These are phyloP conservation scores for Yponomeuta malinellus DNA, from an alignment of 2,888 invertebrate species.

Conservation along the genomic window DNA sequence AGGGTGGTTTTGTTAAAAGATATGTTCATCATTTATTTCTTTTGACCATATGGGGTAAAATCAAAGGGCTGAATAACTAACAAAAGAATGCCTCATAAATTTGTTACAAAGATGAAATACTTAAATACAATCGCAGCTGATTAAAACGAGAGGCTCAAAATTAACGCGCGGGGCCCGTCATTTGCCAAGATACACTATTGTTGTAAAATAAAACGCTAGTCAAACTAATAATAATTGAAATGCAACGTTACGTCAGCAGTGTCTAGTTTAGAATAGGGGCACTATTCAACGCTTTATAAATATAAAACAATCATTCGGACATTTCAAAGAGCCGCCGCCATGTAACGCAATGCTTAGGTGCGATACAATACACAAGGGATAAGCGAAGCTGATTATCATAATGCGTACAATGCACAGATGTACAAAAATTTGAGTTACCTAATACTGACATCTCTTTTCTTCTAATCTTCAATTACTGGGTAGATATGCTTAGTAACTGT, in stretches of 20 bases:
- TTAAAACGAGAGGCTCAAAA: slow-evolving; percentile 3
- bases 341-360: slow-evolving; percentile 47
- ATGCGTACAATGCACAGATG: no score
- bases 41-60: neutral
- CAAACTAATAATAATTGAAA: slow-evolving; percentile 58
- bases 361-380: slow-evolving; percentile 29
- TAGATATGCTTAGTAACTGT: no score
- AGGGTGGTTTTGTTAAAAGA: neutral
- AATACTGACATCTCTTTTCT: no score
- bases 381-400: neutral
- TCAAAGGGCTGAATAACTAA: neutral
- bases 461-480: no score
- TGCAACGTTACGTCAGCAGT: slow-evolving; percentile 61
- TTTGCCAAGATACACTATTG: slow-evolving; percentile 39
- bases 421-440: no score
- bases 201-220: slow-evolving; percentile 54
- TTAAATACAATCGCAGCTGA: slow-evolving; percentile 6
- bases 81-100: neutral
- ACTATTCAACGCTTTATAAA: slow-evolving; percentile 64
- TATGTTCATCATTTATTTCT: neutral
- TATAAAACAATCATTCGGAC: slow-evolving; percentile 75
- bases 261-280: slow-evolving; percentile 48
- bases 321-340: slow-evolving; percentile 63
- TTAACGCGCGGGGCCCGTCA: neutral
- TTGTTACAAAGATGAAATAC: neutral